phyloP scores from a whole-genome alignment of 1,140 invertebrate genomes.

The Lepidurus arcticus region DNA sequence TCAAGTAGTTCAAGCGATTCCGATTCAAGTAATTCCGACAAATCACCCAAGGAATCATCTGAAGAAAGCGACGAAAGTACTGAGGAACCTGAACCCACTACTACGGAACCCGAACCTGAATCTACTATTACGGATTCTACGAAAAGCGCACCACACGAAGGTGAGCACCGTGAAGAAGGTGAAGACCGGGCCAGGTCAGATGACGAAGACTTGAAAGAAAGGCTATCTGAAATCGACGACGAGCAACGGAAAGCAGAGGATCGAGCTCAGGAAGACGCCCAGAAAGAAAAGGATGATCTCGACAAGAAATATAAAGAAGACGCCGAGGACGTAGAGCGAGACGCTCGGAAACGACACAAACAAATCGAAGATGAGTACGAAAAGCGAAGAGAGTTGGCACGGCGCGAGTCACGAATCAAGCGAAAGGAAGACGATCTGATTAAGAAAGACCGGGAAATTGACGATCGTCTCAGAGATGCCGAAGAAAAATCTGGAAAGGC shows the following conservation, averaged over 20 bases:
- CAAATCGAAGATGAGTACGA: constrained; percentile 12
- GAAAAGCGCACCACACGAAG: no score
- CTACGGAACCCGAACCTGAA: no score
- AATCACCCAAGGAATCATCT: background rate
- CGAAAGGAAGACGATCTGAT: background rate
- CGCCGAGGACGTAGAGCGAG: background rate
- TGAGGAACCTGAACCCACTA: background rate
- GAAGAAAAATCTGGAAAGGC: background rate
- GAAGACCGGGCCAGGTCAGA: background rate
- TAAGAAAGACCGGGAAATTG: background rate
- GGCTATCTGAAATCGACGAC: background rate
- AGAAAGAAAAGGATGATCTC: background rate
- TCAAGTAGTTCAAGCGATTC: background rate
- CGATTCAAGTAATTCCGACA: background rate
- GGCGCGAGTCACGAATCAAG: background rate
- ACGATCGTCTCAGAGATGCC: background rate
- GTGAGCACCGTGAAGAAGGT: background rate
- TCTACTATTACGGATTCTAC: no score
- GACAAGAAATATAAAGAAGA: background rate
- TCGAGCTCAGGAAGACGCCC: background rate
- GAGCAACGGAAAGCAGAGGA: background rate
- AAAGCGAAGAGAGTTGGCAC: background rate
- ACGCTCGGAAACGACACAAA: background rate
- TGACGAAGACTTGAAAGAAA: background rate
- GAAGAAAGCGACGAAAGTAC: background rate